Evolutionary conservation across 1,140 invertebrate genomes (phyloP).

Genomic region (Drosophila nasuta): DNA sequence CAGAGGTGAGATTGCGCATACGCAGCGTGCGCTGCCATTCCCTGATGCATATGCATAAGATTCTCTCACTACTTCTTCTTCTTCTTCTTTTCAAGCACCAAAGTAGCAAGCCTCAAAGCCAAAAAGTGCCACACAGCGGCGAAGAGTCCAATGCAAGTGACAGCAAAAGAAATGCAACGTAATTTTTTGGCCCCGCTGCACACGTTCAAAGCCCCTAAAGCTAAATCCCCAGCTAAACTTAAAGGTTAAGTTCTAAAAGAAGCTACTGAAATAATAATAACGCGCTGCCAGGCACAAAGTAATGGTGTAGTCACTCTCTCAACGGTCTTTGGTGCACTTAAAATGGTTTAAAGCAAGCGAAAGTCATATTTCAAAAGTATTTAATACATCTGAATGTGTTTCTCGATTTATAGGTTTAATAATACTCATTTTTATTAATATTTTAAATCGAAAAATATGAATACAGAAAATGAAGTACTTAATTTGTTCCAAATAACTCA

Average conservation of each 20-base stretch:
- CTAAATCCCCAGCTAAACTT: conserved; percentile 21
- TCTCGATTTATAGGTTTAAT: no score
- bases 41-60: conserved; percentile 41
- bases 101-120: conserved; percentile 1
- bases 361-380: no score
- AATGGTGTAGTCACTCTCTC: not conserved
- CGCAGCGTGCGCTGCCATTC: conserved; percentile 35
- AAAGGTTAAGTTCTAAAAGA: conserved; percentile 27
- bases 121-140: conserved; percentile 1
- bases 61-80: not conserved
- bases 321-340: not conserved
- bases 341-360: not conserved
- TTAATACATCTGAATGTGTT: no score
- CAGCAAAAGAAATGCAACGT: conserved; percentile 31
- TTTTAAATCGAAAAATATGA: no score
- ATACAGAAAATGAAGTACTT: no score
- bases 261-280: conserved; percentile 34
- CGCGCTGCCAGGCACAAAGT: conserved; percentile 15
- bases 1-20: conserved; percentile 36
- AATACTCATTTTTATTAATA: no score
- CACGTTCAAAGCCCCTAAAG: not conserved
- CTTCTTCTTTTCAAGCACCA: not conserved
- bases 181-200: conserved; percentile 8
- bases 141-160: conserved; percentile 33
- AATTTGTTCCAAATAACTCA: no score